phyloP scores from a whole-genome alignment of 1,140 invertebrate species.

The Cydia splendana region DNA sequence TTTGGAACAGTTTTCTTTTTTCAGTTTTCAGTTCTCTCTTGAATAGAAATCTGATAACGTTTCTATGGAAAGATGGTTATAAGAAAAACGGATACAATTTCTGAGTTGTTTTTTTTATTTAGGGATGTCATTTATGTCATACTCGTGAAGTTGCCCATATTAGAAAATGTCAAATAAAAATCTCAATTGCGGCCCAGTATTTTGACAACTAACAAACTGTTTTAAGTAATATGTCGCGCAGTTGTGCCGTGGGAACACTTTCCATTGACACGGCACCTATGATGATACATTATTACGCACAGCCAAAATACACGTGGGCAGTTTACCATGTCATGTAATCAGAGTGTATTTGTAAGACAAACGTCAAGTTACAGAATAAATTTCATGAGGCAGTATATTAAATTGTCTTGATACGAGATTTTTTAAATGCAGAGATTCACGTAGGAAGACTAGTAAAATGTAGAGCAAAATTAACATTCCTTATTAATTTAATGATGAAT shows the following conservation, averaged over 20 bases:
- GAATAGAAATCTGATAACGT: too few relatives aligned
- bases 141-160: too few relatives aligned
- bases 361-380: neutral
- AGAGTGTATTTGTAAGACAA: conserved; percentile 46
- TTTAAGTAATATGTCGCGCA: neutral
- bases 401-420: neutral
- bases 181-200: neutral
- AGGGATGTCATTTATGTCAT: too few relatives aligned
- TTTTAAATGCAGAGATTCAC: neutral
- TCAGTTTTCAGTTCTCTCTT: too few relatives aligned
- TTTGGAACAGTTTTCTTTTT: too few relatives aligned
- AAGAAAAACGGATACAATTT: too few relatives aligned
- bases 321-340: conserved; percentile 69
- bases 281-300: conserved; percentile 64
- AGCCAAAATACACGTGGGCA: conserved; percentile 65
- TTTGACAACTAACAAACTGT: conserved; percentile 9
- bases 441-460: too few relatives aligned
- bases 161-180: neutral
- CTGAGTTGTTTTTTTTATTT: too few relatives aligned
- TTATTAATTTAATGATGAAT: too few relatives aligned
- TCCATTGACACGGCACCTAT: conserved; percentile 37
- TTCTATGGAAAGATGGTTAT: too few relatives aligned
- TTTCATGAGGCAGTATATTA: neutral
- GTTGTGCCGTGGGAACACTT: conserved; percentile 21
- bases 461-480: too few relatives aligned